Conservation (phyloP, 2,797 vertebrate genomes). For the Mastacembelus armatus region DNA sequence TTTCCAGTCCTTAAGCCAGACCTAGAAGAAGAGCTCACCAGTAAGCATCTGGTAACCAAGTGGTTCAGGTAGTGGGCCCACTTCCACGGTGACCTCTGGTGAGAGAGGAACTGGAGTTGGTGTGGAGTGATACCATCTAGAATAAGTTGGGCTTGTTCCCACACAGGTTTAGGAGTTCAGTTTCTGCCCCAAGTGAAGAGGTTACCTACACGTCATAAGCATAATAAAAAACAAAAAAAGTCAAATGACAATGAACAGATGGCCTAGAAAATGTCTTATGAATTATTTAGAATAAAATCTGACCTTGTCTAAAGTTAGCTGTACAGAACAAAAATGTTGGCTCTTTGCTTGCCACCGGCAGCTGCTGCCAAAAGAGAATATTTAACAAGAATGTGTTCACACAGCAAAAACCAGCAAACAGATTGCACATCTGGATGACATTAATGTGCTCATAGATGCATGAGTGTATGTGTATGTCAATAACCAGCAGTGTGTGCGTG, state of each 20-base stretch:
- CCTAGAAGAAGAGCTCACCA: too few relatives aligned
- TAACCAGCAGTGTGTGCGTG: conserved; percentile 8
- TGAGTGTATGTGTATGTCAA: conserved; percentile 15
- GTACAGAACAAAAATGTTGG: conserved; percentile 11
- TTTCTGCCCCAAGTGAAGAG: too few relatives aligned
- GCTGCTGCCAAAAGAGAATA: conserved; percentile 13
- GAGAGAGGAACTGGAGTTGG: too few relatives aligned
- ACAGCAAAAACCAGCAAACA: conserved; percentile 7
- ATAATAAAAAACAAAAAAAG: neutral
- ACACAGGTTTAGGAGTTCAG: too few relatives aligned
- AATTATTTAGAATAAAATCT: conserved; percentile 26
- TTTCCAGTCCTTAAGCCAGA: too few relatives aligned
- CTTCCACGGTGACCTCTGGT: too few relatives aligned
- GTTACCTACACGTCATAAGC: neutral
- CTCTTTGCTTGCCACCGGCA: neutral
- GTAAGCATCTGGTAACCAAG: too few relatives aligned
- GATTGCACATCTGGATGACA: conserved; percentile 8
- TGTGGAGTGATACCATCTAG: too few relatives aligned
- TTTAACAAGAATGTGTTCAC: neutral
- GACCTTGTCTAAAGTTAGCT: conserved; percentile 18
- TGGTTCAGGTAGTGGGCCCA: too few relatives aligned
- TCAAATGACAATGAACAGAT: neutral
- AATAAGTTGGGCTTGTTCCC: too few relatives aligned
- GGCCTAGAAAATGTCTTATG: conserved; percentile 6
- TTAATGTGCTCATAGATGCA: neutral